Evolutionary conservation across 2,797 vertebrate species (phyloP), one percentile per base, ranked within the genome.

Genomic region (Lacerta agilis): DNA sequence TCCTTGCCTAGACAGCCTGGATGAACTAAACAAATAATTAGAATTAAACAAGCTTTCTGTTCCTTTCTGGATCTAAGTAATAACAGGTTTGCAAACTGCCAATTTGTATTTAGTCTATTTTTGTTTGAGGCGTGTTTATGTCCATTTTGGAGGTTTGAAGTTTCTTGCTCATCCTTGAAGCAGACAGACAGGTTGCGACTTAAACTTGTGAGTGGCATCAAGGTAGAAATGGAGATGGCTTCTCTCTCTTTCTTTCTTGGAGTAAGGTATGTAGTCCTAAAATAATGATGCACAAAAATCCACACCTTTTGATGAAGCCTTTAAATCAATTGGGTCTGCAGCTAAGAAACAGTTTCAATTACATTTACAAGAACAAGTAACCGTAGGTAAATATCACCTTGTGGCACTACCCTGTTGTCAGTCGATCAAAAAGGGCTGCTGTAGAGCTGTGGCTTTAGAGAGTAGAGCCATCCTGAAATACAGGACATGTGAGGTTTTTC

Each of bases 71-170:
- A 45, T 29, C 23, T 8, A 77, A 69, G 73, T 88, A 85, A 85
- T 85, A 75, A 64, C 82, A 80, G 82, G 72, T 78, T 78, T 77
- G 43, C 72, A 69, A 78, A 58, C 61, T 78, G 36, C 43, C 77
- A 81, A 49, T 80, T 87, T 81, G 86, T 88, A 85, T 88, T 88
- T 88, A 88, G 83, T 88, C 83, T 88, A 75, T 80, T 85, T 85
- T 87, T 88, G 49, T 73, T 88, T 75, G 23, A 29, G n/a, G 23
- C 80, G 38, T 73, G 75, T 88, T 66, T 66, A 23, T 73, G 25
- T 45, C 38, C 29, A 43, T 61, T 81, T 81, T 81, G 8, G 18
- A 73, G 58, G 49, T 73, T 64, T 87, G 38, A 45, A 66, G 36
- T 55, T 83, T 58, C 17, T 83, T 33, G 17, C n/a, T 45, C 49